phyloP scores from a whole-genome alignment of 2,113 vertebrate species.

The Corythornis vintsioides region DNA sequence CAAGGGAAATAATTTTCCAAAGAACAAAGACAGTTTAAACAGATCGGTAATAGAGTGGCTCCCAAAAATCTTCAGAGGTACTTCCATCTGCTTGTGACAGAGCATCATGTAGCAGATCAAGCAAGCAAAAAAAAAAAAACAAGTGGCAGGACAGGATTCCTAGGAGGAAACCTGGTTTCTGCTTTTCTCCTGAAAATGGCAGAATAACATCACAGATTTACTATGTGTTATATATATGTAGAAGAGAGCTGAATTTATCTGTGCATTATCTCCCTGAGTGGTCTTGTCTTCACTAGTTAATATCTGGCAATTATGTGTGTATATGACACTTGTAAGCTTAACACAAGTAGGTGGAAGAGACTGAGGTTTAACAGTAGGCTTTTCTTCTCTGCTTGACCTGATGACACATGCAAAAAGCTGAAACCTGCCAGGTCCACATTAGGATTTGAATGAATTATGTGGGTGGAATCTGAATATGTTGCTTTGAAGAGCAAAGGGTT shows the following conservation, averaged over 20 bases:
- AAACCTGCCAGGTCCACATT: constrained; percentile 34
- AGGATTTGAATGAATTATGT: constrained; percentile 36
- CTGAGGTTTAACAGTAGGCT: constrained; percentile 45
- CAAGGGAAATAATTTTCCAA: neutral
- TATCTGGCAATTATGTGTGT: constrained; percentile 42
- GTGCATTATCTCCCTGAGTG: constrained; percentile 3
- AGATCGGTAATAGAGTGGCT: neutral
- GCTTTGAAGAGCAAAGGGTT: constrained; percentile 10
- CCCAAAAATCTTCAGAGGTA: neutral
- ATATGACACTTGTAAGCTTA: constrained; percentile 29
- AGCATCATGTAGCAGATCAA: neutral
- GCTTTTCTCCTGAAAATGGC: neutral
- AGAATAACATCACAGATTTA: neutral
- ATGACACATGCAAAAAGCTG: constrained; percentile 50
- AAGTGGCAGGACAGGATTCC: neutral
- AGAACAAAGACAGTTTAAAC: neutral
- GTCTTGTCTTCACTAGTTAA: constrained; percentile 47
- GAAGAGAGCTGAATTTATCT: constrained; percentile 9
- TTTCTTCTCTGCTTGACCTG: constrained; percentile 61
- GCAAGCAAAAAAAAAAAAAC: neutral
- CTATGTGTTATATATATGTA: neutral
- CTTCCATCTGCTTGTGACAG: neutral
- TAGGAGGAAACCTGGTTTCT: neutral
- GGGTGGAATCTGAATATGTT: constrained; percentile 44
- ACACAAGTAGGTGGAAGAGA: neutral